These are phyloP conservation scores for Pteria penguin DNA, from an alignment of 2,888 invertebrate genomes.

Conservation along the genomic window DNA sequence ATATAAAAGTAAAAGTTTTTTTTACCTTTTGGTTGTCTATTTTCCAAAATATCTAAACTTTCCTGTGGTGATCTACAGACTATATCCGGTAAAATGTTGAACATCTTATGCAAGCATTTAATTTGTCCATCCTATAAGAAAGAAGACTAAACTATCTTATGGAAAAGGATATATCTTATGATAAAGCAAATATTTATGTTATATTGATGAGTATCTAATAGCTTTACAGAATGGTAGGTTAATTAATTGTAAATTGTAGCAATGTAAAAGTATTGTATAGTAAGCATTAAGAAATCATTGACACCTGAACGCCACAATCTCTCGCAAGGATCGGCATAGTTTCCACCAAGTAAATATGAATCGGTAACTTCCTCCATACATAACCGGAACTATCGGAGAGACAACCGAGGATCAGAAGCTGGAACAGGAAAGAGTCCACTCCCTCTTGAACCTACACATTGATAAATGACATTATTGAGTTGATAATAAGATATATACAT, in stretches of 20 bases:
- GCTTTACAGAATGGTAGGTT: no score
- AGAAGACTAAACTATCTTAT: not conserved
- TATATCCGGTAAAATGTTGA: slow-evolving; percentile 40
- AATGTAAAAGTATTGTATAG: no score
- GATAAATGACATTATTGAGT: no score
- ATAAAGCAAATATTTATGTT: no score
- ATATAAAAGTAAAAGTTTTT: no score
- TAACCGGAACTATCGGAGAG: slow-evolving; percentile 65
- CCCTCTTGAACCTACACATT: slow-evolving; percentile 69
- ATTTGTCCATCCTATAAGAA: slow-evolving; percentile 8
- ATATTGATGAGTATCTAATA: no score
- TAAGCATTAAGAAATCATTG: no score
- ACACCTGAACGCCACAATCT: no score
- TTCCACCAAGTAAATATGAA: slow-evolving; percentile 72
- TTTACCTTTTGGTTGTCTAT: slow-evolving; percentile 7
- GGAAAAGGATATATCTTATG: no score
- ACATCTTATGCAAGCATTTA: slow-evolving; percentile 27
- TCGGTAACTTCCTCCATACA: slow-evolving; percentile 66
- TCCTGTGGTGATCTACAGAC: slow-evolving; percentile 41
- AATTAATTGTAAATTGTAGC: no score
- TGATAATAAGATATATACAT: no score
- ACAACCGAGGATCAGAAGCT: slow-evolving; percentile 68
- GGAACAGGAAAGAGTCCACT: slow-evolving; percentile 69
- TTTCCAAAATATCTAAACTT: slow-evolving; percentile 28
- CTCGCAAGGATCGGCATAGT: slow-evolving; percentile 62